These are phyloP conservation scores for Macrophya alboannulata DNA, from an alignment of 2,888 invertebrate species.

Conservation along the genomic window DNA sequence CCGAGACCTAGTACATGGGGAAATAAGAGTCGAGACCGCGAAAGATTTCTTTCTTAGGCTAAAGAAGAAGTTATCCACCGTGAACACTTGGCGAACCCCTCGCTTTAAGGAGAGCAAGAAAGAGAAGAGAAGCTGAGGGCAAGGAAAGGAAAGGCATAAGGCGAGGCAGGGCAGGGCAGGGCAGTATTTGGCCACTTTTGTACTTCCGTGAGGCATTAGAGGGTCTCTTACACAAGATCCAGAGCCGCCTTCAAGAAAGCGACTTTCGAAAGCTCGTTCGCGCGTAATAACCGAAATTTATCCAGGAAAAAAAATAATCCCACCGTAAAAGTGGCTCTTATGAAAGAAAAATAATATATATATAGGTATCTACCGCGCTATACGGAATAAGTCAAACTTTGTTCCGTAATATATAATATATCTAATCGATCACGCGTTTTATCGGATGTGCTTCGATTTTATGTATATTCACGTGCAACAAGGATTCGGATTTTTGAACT, in stretches of 20 bases:
- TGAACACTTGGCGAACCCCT: constrained; percentile 48
- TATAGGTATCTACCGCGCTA: no score
- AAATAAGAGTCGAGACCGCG: constrained; percentile 38
- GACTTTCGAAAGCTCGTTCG: constrained; percentile 48
- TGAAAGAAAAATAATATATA: background rate
- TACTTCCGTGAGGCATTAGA: constrained; percentile 53
- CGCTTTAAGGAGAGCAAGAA: background rate
- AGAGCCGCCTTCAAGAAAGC: constrained; percentile 34
- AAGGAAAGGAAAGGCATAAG: background rate
- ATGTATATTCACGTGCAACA: no score
- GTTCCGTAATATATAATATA: background rate
- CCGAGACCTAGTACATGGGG: background rate
- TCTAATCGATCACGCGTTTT: no score
- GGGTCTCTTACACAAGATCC: constrained; percentile 49
- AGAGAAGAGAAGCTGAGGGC: background rate
- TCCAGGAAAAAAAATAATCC: constrained; percentile 9
- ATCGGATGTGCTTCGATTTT: no score
- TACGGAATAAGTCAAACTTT: background rate
- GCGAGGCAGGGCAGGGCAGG: constrained; percentile 1
- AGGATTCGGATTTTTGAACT: no score
- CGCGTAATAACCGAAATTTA: constrained; percentile 46
- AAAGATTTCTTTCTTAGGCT: constrained; percentile 48
- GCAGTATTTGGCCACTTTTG: constrained; percentile 52
- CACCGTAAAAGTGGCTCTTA: constrained; percentile 34
- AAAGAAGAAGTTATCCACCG: constrained; percentile 52